These are phyloP conservation scores for Melospiza melodia DNA, from an alignment of 2,113 vertebrate genomes.

Conservation along the genomic window DNA sequence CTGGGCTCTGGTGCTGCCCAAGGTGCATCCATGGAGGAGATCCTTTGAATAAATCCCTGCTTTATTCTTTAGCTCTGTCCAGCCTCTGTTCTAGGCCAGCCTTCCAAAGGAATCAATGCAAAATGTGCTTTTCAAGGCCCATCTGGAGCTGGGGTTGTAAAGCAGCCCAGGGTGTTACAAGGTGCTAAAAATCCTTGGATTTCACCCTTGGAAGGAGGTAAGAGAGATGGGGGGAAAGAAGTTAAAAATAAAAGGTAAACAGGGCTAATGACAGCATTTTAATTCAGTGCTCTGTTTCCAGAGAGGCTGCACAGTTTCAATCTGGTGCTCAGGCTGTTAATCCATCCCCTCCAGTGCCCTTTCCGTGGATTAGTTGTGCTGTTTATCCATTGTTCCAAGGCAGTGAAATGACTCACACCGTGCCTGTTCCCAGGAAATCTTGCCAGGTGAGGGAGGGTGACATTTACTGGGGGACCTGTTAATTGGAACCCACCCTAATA, in stretches of 20 bases:
- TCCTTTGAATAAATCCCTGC: too few species aligned
- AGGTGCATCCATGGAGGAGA: too few species aligned
- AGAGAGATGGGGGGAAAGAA: not conserved
- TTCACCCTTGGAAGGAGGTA: not conserved
- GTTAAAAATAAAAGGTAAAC: not conserved
- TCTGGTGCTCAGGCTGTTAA: not conserved
- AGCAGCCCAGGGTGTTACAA: accelerated
- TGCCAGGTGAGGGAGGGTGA: conserved; percentile 50
- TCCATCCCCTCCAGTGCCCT: conserved; percentile 11
- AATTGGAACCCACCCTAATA: not conserved
- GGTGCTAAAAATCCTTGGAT: not conserved
- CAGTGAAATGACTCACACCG: conserved; percentile 3
- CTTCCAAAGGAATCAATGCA: not conserved
- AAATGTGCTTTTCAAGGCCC: not conserved
- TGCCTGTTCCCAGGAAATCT: conserved; percentile 43
- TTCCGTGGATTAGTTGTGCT: conserved; percentile 53
- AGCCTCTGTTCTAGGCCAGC: accelerated
- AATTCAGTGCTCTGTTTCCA: not conserved
- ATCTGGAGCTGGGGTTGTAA: not conserved
- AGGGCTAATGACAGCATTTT: not conserved
- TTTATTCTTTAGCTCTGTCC: not conserved
- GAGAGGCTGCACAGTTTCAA: not conserved
- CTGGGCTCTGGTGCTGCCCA: too few species aligned
- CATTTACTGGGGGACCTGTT: conserved; percentile 28
- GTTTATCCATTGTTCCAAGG: conserved; percentile 51